These are phyloP conservation scores for Pristionchus pacificus DNA, from an alignment of 1,140 invertebrate species.

Conservation along the genomic window DNA sequence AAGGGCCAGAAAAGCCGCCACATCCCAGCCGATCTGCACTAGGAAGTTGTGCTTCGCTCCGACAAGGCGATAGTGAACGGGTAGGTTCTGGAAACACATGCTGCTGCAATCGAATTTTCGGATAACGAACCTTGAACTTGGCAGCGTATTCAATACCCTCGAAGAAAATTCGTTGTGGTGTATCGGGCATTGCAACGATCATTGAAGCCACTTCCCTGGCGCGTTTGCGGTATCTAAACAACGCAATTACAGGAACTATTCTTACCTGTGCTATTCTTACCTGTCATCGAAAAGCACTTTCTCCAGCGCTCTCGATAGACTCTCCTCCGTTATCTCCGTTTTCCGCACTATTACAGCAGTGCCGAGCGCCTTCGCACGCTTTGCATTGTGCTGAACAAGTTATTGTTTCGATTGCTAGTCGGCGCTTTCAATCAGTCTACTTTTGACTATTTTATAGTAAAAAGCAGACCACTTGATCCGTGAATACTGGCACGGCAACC, in stretches of 20 bases:
- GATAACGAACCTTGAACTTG: not conserved
- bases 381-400: not conserved
- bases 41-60: not conserved
- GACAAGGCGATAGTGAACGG: not conserved
- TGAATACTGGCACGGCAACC: slow-evolving; percentile 68
- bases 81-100: not conserved
- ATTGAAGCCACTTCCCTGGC: slow-evolving; percentile 14
- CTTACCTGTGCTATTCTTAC: not conserved
- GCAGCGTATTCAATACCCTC: slow-evolving; percentile 24
- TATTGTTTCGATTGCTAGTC: too few species aligned
- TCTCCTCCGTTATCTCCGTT: slow-evolving; percentile 14
- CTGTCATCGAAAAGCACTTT: not conserved
- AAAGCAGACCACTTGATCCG: slow-evolving; percentile 63
- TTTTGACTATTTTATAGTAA: slow-evolving; percentile 3
- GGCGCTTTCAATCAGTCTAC: too few species aligned
- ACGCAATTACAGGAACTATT: not conserved
- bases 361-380: not conserved
- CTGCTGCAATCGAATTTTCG: too few species aligned
- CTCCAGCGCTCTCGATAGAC: slow-evolving; percentile 6
- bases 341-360: not conserved
- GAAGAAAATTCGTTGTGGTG: slow-evolving; percentile 16
- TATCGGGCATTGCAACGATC: slow-evolving; percentile 10
- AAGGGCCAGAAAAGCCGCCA: not conserved
- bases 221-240: slow-evolving; percentile 5
- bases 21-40: not conserved